phyloP scores from a whole-genome alignment of 1,140 invertebrate genomes.

The Pollicipes pollicipes region DNA sequence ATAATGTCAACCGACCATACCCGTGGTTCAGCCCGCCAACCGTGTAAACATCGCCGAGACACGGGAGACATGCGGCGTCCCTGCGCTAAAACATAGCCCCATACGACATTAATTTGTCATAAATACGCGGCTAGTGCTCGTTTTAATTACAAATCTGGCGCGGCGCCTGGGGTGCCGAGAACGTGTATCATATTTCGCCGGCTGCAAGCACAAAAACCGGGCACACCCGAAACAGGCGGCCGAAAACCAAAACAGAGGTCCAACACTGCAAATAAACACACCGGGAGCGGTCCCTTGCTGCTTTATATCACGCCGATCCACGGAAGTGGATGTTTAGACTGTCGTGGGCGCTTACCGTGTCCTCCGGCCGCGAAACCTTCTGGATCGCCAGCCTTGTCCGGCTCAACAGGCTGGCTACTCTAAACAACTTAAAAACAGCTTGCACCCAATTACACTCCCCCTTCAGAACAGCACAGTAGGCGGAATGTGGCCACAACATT shows the following conservation, averaged over 20 bases:
- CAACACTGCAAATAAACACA: neutral
- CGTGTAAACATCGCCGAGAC: no score
- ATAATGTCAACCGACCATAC: no score
- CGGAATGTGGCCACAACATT: no score
- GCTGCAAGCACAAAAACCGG: neutral
- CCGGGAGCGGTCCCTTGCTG: neutral
- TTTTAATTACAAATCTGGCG: neutral
- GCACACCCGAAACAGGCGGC: neutral
- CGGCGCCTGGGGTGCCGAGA: neutral
- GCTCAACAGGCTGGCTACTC: no score
- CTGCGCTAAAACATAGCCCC: no score
- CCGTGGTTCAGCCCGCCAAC: no score
- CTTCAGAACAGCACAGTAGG: no score
- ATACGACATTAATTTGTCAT: neutral
- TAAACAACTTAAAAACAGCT: no score
- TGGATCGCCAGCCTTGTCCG: no score
- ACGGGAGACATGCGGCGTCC: no score
- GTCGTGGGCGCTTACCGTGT: neutral
- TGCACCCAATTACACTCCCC: no score
- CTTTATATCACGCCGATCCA: neutral
- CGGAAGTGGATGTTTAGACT: neutral
- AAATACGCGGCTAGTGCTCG: neutral
- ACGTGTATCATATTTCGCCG: neutral
- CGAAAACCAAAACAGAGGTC: slow-evolving; percentile 1
- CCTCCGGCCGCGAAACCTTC: neutral